Evolutionary conservation across 2,888 invertebrate species (phyloP), one percentile per base, ranked within the genome.

Genomic region (Ormyrus thymus): DNA sequence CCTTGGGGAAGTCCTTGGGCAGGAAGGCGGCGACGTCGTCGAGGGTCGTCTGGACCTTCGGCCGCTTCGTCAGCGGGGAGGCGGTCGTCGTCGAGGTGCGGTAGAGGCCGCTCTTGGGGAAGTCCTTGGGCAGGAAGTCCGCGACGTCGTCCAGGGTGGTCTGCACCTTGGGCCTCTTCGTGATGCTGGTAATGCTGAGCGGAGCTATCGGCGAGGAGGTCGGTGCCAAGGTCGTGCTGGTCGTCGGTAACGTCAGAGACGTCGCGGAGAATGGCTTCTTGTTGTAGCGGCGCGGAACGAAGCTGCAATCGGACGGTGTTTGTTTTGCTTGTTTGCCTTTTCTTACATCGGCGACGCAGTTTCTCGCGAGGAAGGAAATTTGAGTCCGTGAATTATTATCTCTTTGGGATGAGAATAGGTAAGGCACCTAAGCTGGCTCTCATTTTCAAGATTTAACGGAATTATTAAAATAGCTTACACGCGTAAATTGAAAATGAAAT

Each of bases 261-360:
- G 84, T 78, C 6, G 81, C 80, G 6, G 82, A 81, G 74, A 85
- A 84, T 58, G 85, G 87, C 62, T 85, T 87, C n/a, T 88, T 86
- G 58, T 85, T 88, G 64, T 87, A 88, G 15, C 89, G 86, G 46
- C 85, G 84, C 0, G 88, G 89, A 15, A 87, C 85, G 64, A 87
- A 89, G 69, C 89, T 90, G 61, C 0, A 29, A 29, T 29, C 29
- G 1, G 29, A 29, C 29, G 29, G 29, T 29, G 29, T 29, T 29
- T 29, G 15, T 59, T 50, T 11, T 10, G 43, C 13, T 13, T 29
- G n/a, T 29, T 29, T 29, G 29, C 4, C 29, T 0, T 3, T 29
- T 29, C 4, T 29, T 29, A 29, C n/a, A n/a, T n/a, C n/a, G n/a
- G 4, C 29, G 29, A 29, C 4, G 29, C 29, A 29, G 29, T 29